Base-by-base conservation (phyloP, 2,113 vertebrate genomes). In the Loxodonta africana region DNA sequence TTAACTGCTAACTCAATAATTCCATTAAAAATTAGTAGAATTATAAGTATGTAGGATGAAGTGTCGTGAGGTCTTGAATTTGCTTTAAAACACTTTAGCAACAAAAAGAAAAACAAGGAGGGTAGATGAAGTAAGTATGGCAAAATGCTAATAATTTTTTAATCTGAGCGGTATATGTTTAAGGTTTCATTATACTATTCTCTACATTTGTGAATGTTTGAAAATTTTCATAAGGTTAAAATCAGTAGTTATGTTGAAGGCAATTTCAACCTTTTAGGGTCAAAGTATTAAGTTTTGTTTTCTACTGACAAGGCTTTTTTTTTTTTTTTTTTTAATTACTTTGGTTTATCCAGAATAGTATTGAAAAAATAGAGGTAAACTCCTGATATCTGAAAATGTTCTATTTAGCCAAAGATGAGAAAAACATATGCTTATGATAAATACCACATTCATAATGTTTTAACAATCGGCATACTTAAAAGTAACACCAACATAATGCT, bases 21-120 rank as follows among this genome's bases (percentile, higher is more conserved):
- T 95, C 94, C 96, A 94, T 95, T 98, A 97, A 97, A 97, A 96
- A 63, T 93, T 30, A 94, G 89, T 60, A 90, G 67, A 96, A 84
- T 96, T 92, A 51, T 82, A 94, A 96, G 23, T 37, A 88, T 18
- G 30, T 76, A 21, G 33, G 9, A 93, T 93, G 25, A 86, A 92
- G 92, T 95, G 92, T 88, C 87, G 33, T 76, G 83, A 96, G 74
- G 69, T 83, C 83, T 92, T 80, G 30, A 63, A 83, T 92, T 83
- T 95, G 37, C 23, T 82, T 94, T 78, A 85, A 95, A 90, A 93
- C 65, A 74, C n/a, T 80, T 84, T 11, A 53, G 69, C 14, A 83
- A 74, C 11, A 88, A 80, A 90, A 92, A 90, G 62, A 88, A 83
- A 89, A 23, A 46, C 69, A 74, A 87, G 2, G 18, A 93, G 15